These are phyloP conservation scores for Smittia aterrima DNA, from an alignment of 2,888 invertebrate genomes.

Conservation along the genomic window DNA sequence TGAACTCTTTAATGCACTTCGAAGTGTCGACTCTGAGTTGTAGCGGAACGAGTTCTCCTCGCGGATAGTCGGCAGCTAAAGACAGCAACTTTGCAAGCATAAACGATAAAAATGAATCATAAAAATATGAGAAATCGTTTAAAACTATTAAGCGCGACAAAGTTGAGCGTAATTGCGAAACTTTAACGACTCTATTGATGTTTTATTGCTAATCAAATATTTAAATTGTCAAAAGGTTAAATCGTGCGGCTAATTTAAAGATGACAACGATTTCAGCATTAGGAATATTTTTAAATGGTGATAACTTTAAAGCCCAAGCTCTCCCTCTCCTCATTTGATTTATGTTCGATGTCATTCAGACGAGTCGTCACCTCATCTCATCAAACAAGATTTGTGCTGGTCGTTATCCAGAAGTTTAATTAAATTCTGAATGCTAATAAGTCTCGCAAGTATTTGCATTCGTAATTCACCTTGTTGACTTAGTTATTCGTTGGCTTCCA, in stretches of 20 bases:
- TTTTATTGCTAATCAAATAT: constrained; percentile 18
- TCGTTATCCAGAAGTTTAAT: not conserved
- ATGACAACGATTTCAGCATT: too few species aligned
- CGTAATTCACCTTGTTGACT: not conserved
- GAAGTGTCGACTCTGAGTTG: not conserved
- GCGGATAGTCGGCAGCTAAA: not conserved
- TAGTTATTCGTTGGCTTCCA: not conserved
- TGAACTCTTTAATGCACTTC: not conserved
- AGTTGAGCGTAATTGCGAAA: not conserved
- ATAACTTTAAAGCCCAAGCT: too few species aligned
- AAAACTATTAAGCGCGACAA: not conserved
- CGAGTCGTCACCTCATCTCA: not conserved
- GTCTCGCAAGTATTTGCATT: not conserved
- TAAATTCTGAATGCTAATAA: not conserved
- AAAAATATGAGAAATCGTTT: not conserved
- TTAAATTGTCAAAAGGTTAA: not conserved
- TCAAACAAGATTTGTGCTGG: not conserved
- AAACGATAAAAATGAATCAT: not conserved
- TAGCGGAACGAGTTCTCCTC: constrained; percentile 5
- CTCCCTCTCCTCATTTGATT: too few species aligned
- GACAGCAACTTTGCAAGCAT: constrained; percentile 11
- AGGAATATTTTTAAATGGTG: too few species aligned
- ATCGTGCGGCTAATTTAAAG: too few species aligned
- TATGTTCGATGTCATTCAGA: not conserved
- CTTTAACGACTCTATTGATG: not conserved